Conservation (phyloP, 2,113 vertebrate genomes). For the Rafetus swinhoei region DNA sequence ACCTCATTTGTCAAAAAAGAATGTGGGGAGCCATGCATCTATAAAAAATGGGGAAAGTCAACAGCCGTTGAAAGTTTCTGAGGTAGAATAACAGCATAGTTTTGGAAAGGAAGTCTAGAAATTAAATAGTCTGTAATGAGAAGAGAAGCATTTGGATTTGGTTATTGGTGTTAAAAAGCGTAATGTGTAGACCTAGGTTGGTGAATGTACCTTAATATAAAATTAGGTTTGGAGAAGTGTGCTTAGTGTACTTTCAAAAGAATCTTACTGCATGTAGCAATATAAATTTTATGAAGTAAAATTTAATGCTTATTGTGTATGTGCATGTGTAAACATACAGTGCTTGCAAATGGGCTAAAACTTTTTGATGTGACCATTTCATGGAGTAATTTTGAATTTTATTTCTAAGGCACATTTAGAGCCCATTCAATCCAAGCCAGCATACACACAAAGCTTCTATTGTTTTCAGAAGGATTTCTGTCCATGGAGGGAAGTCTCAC, state of each 20-base stretch:
- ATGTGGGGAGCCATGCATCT: background rate
- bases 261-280: background rate
- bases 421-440: background rate
- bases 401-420: background rate
- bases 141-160: background rate
- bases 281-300: background rate
- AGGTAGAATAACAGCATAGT: background rate
- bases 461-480: background rate
- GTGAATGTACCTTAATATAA: background rate
- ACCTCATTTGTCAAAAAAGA: background rate
- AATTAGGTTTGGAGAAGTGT: background rate
- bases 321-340: fast-evolving
- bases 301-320: fast-evolving
- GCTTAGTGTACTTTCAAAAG: background rate
- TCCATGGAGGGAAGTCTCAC: background rate
- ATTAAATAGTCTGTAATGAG: background rate
- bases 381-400: background rate
- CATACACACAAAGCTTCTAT: background rate
- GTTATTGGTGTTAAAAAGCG: background rate
- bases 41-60: background rate
- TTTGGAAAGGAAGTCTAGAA: constrained; percentile 27
- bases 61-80: constrained; percentile 21
- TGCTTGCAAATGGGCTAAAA: background rate
- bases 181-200: background rate
- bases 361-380: background rate